phyloP scores from a whole-genome alignment of 35 echinoderm and acorn worm species.

The Amphiura filiformis region DNA sequence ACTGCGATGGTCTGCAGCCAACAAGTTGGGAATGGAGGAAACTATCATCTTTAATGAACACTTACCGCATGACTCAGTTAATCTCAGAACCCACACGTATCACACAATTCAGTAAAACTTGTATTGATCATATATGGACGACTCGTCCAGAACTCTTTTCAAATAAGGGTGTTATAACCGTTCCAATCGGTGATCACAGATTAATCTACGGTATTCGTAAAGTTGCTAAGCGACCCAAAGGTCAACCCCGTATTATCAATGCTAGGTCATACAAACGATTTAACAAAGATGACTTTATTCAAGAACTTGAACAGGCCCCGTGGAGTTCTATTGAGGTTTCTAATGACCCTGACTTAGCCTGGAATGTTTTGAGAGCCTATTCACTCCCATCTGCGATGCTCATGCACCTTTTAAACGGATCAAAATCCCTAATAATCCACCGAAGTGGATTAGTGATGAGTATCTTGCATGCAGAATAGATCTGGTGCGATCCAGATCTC shows the following conservation, averaged over 20 bases:
- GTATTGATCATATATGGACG: too few species aligned
- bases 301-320: neutral
- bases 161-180: neutral
- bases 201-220: neutral
- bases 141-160: neutral
- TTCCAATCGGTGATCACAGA: neutral
- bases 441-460: neutral
- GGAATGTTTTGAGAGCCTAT: neutral
- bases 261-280: neutral
- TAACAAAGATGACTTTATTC: neutral
- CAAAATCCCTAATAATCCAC: neutral
- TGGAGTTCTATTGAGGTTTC: neutral
- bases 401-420: neutral
- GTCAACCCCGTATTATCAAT: neutral
- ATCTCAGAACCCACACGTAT: neutral
- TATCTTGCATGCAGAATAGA: neutral
- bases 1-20: constrained; percentile 10
- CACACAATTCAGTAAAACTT: neutral
- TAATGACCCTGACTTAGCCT: neutral
- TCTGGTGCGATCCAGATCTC: neutral
- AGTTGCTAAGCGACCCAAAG: neutral
- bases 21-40: constrained; percentile 17
- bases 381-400: neutral
- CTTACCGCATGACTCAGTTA: too few species aligned
- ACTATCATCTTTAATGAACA: neutral